Conservation (phyloP, 2,797 vertebrate species). For the Pseudochromis fuscus region DNA sequence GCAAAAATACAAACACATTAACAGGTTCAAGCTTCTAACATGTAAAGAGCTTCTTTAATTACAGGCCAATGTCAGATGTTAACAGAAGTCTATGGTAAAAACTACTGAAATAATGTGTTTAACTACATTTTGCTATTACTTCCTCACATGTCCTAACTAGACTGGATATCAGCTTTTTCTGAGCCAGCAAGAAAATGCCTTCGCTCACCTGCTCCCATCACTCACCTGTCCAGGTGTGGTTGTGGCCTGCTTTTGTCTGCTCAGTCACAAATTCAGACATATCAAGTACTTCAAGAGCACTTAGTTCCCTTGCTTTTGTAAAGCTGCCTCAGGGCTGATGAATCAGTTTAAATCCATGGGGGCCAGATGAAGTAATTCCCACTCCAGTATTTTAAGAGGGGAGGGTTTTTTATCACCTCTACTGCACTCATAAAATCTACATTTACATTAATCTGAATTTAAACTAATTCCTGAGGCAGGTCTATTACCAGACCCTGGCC, state of each 20-base stretch:
- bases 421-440: not conserved
- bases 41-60: not conserved
- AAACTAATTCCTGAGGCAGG: conserved; percentile 13
- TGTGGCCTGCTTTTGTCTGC: conserved; percentile 47
- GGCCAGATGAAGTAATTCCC: conserved; percentile 25
- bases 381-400: not conserved
- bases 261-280: conserved; percentile 38
- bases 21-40: conserved; percentile 1
- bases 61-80: not conserved
- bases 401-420: not conserved
- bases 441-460: conserved; percentile 3
- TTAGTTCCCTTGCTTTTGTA: conserved; percentile 33
- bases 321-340: conserved; percentile 39
- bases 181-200: not conserved
- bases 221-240: conserved; percentile 66
- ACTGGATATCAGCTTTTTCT: conserved; percentile 29
- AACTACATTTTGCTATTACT: not conserved
- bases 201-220: conserved; percentile 28
- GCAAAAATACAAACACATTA: not conserved
- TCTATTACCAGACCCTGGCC: not conserved
- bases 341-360: conserved; percentile 32
- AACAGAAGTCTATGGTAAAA: not conserved
- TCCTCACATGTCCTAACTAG: not conserved
- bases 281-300: conserved; percentile 59
- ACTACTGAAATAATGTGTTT: not conserved